Conservation (phyloP, 2,113 vertebrate genomes). For the Odontesthes bonariensis region DNA sequence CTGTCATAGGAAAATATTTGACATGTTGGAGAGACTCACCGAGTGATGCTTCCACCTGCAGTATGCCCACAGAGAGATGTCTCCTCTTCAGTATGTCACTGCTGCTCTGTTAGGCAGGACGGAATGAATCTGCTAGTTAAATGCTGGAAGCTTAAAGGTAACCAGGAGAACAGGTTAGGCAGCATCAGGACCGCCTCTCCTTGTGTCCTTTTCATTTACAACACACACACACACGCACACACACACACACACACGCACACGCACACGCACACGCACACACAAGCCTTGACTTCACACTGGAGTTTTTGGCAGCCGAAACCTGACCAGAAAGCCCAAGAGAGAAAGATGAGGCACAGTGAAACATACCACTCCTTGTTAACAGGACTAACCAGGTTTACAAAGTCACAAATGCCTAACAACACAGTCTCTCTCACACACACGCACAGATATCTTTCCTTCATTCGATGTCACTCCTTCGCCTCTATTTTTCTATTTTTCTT, state of each 20-base stretch:
- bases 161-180: slow-evolving; percentile 79
- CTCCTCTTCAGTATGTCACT: slow-evolving; percentile 45
- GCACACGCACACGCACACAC: too few species aligned
- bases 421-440: not conserved
- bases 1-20: not conserved
- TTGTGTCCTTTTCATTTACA: slow-evolving; percentile 6
- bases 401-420: not conserved
- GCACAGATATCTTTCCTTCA: too few species aligned
- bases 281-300: slow-evolving; percentile 7
- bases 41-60: slow-evolving; percentile 24
- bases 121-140: slow-evolving; percentile 59
- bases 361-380: slow-evolving; percentile 64
- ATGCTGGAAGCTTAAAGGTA: slow-evolving; percentile 38
- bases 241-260: too few species aligned
- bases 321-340: slow-evolving; percentile 27
- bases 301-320: slow-evolving; percentile 69
- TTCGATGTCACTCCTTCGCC: not conserved
- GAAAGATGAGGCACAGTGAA: slow-evolving; percentile 11
- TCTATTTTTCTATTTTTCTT: too few species aligned
- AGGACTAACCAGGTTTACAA: slow-evolving; percentile 71
- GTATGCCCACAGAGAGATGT: slow-evolving; percentile 32
- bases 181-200: slow-evolving; percentile 58
- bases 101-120: slow-evolving; percentile 43
- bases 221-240: not conserved
- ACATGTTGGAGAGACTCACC: slow-evolving; percentile 60